These are phyloP conservation scores for Speoplatyrhinus poulsoni DNA, from an alignment of 2,113 vertebrate genomes.

Conservation along the genomic window DNA sequence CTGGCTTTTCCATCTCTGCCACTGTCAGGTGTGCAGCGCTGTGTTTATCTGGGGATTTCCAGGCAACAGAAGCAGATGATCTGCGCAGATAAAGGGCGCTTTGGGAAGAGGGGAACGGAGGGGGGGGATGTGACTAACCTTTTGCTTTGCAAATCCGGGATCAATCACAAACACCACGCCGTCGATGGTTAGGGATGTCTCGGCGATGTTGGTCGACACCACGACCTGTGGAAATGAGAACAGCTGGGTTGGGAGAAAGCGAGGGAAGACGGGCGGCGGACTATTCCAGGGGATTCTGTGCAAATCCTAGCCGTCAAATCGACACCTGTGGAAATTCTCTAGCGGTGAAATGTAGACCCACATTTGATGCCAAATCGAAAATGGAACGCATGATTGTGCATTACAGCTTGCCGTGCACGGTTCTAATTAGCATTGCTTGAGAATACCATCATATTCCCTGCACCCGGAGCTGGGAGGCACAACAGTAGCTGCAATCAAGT, in stretches of 20 bases:
- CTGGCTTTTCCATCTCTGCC: slow-evolving; percentile 68
- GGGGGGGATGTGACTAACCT: slow-evolving; percentile 76
- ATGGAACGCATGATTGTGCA: background rate
- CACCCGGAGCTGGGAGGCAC: slow-evolving; percentile 4
- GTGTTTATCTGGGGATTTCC: slow-evolving; percentile 76
- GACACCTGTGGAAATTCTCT: background rate
- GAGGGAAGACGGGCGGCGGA: background rate
- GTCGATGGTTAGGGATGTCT: slow-evolving; percentile 96
- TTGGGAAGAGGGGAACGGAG: slow-evolving; percentile 22
- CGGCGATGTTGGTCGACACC: slow-evolving; percentile 96
- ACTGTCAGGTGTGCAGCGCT: slow-evolving; percentile 62
- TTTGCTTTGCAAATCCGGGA: slow-evolving; percentile 98
- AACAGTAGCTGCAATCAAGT: slow-evolving; percentile 51
- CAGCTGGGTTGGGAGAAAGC: slow-evolving; percentile 31
- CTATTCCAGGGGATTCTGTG: background rate
- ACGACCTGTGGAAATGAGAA: slow-evolving; percentile 82
- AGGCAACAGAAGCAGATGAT: slow-evolving; percentile 69
- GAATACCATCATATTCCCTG: background rate
- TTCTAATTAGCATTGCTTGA: slow-evolving; percentile 2
- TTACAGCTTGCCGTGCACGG: background rate
- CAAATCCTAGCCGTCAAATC: background rate
- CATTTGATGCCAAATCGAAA: background rate
- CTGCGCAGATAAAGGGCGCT: slow-evolving; percentile 59
- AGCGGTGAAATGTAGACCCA: background rate
- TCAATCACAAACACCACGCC: slow-evolving; percentile 98